Base-by-base conservation (phyloP, 1,140 invertebrate species). In the Phymastichus coffea region DNA sequence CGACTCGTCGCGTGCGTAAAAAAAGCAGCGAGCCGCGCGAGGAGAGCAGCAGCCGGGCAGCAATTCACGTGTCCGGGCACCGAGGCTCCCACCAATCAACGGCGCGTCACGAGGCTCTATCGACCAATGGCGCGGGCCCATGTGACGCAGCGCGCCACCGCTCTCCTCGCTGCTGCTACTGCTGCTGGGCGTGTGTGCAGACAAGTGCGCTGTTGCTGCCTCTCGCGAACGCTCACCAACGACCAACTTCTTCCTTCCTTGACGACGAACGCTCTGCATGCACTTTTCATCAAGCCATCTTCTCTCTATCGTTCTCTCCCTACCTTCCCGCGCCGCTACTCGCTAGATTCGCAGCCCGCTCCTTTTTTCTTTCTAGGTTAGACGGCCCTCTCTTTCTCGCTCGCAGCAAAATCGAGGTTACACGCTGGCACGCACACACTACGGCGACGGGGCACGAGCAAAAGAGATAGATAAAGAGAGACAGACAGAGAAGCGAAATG, bases 21-120 rank as follows among this genome's bases (percentile, higher is more conserved):
- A 52, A 15, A n/a, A 1, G 37, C 8, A 10, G 41, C 17, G 41
- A 22, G 41, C 17, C 41, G 41, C 4, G 41, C 28, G 48, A 23
- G 47, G 47, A 22, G 28, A 55, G 57, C 25, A 28, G 15, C 40
- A 8, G 71, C 72, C 74, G 69, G 72, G 70, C 70, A 74, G 71
- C 74, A 70, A 76, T 78, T 80, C 78, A 81, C 79, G 77, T 81
- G 78, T 81, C 76, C 70, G 73, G 73, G 71, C 63, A 62, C 67
- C 71, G 66, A 61, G 64, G 57, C 64, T 59, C 62, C 63, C 51
- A 46, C 76, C 76, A 78, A 79, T 80, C 38, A 28, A 28, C 44
- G 55, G 77, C 75, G 80, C 78, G 78, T 81, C 78, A 78, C 73
- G 63, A 59, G 64, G 71, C 76, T 77, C 62, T 77, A 80, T 79